These are phyloP conservation scores for Phorcus lineatus DNA, from an alignment of 2,888 invertebrate genomes.

Conservation along the genomic window DNA sequence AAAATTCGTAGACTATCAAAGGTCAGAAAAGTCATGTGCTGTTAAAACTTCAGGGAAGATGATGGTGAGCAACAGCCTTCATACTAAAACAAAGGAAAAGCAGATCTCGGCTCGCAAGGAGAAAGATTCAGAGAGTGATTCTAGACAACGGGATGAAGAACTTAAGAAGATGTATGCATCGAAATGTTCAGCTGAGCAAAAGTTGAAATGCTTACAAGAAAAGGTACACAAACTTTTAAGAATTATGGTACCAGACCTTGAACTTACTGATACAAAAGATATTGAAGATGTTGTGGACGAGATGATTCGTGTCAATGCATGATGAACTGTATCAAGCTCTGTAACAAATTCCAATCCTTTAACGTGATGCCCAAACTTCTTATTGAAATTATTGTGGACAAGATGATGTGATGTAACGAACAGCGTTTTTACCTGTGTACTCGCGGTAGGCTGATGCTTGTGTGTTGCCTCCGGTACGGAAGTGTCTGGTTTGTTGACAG, in stretches of 20 bases:
- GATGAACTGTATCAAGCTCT: slow-evolving; percentile 44
- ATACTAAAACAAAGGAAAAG: slow-evolving; percentile 5
- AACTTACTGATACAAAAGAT: slow-evolving; percentile 54
- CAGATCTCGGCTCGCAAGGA: slow-evolving; percentile 9
- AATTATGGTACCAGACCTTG: slow-evolving; percentile 60
- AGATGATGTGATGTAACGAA: too few species aligned
- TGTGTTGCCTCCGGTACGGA: too few species aligned
- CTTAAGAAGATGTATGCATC: slow-evolving; percentile 5
- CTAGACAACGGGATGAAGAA: neutral
- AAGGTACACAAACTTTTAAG: slow-evolving; percentile 55
- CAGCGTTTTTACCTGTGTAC: too few species aligned
- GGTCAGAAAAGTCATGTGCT: too few species aligned
- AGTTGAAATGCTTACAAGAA: slow-evolving; percentile 43
- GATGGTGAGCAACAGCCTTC: neutral
- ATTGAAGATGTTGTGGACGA: slow-evolving; percentile 60
- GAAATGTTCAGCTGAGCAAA: slow-evolving; percentile 11
- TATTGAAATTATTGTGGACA: too few species aligned
- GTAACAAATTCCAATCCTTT: slow-evolving; percentile 64
- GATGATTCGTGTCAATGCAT: slow-evolving; percentile 56
- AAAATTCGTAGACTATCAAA: too few species aligned
- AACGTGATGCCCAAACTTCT: too few species aligned
- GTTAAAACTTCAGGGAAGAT: neutral
- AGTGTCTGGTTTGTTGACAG: too few species aligned
- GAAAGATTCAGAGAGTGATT: neutral
- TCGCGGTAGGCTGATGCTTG: too few species aligned